Evolutionary conservation across 2,888 invertebrate species (phyloP).

Genomic region (Pseudococcus viburni): DNA sequence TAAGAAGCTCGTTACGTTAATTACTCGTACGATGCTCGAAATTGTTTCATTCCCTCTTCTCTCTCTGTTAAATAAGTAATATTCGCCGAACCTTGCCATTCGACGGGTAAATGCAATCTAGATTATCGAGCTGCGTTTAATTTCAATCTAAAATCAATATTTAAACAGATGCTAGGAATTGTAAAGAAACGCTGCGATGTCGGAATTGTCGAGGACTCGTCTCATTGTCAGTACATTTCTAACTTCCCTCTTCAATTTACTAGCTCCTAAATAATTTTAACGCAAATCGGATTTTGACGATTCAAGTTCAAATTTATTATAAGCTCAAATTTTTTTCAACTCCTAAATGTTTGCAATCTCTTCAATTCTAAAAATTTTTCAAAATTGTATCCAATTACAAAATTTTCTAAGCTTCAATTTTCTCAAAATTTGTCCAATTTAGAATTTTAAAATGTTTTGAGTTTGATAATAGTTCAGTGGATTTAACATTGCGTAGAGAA

Average conservation of each 20-base stretch:
- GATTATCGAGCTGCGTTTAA: background rate
- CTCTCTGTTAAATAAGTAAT: background rate
- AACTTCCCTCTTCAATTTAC: background rate
- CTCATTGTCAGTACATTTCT: background rate
- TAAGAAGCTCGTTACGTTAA: background rate
- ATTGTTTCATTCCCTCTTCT: background rate
- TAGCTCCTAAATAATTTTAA: no score
- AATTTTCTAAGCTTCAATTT: no score
- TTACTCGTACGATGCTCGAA: background rate
- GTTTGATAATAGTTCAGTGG: no score
- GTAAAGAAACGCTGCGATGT: background rate
- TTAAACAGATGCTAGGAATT: background rate
- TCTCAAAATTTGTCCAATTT: no score
- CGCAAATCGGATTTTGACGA: no score
- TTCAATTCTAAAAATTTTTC: no score
- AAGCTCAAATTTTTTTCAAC: no score
- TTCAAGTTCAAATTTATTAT: no score
- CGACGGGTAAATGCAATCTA: background rate
- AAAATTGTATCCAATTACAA: no score
- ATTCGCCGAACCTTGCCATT: conserved; percentile 17
- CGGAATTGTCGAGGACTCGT: background rate
- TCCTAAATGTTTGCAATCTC: no score
- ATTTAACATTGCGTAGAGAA: no score
- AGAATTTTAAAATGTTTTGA: no score
- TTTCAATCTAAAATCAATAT: background rate